A percentile compares a stretch with the other conserved stretches of the same genome.
These are phyloP conservation scores for Drosophila lacicola DNA, from an alignment of 2,888 invertebrate genomes.

Conservation along the genomic window DNA sequence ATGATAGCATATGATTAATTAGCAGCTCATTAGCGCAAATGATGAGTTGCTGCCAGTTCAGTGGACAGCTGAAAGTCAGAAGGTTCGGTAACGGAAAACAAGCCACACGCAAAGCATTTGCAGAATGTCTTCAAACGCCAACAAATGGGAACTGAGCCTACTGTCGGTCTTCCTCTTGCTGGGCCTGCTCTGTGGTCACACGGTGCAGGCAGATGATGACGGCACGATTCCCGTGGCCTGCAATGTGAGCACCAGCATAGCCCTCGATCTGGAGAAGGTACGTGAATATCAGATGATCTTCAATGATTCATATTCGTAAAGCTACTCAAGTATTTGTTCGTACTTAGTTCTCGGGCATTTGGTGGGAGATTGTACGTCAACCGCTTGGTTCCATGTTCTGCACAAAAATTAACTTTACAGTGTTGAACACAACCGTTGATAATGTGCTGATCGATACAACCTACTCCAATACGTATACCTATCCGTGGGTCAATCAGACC, in stretches of 20 bases:
- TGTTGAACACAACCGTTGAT: conserved; percentile 15
- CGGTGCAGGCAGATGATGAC: conserved; percentile 11
- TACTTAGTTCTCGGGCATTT: conserved; percentile 62
- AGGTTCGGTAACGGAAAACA: conserved; percentile 28
- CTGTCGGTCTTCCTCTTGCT: conserved; percentile 32
- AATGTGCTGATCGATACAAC: conserved; percentile 56
- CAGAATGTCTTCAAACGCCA: conserved; percentile 27
- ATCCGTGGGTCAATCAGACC: conserved; percentile 68
- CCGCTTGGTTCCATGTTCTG: conserved; percentile 61
- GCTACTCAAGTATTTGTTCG: neutral
- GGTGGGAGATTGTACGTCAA: conserved; percentile 74
- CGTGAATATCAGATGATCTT: neutral
- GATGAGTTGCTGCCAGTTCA: conserved; percentile 11
- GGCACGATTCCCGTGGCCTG: conserved; percentile 19
- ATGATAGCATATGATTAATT: conserved; percentile 67
- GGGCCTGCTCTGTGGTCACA: conserved; percentile 24
- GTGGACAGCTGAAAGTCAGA: conserved; percentile 10
- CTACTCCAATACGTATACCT: conserved; percentile 56
- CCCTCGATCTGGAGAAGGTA: conserved; percentile 52
- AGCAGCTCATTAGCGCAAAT: conserved; percentile 26
- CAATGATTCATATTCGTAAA: neutral
- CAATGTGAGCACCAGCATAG: conserved; percentile 32
- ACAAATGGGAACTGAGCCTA: conserved; percentile 10
- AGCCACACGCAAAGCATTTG: conserved; percentile 40
- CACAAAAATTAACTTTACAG: conserved; percentile 55